Conservation (phyloP, 1,140 invertebrate species). For the Anthonomus grandis region DNA sequence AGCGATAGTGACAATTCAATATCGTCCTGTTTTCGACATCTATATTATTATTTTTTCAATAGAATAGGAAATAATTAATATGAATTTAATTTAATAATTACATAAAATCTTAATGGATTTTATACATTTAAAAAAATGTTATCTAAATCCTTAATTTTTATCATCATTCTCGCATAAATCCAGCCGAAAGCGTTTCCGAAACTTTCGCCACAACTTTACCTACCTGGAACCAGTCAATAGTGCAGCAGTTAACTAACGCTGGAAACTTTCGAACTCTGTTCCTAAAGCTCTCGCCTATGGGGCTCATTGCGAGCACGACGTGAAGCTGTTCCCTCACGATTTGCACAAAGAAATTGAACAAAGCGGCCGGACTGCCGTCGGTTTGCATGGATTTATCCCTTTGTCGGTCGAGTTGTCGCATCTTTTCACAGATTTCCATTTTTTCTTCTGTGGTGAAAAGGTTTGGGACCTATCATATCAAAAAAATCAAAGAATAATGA, state of each 20-base stretch:
- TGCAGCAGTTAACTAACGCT: conserved; percentile 93
- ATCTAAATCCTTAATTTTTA: no score
- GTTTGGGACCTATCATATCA: conserved; percentile 66
- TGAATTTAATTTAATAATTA: no score
- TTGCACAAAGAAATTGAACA: conserved; percentile 92
- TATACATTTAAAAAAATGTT: no score
- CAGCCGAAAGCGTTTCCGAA: background rate
- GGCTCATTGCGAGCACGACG: conserved; percentile 89
- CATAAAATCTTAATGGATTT: no score
- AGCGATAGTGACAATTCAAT: no score
- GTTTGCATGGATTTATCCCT: conserved; percentile 79
- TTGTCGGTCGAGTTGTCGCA: conserved; percentile 86
- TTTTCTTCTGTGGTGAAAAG: conserved; percentile 87
- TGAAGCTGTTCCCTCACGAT: conserved; percentile 90
- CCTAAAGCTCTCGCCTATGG: conserved; percentile 82
- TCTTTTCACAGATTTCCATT: conserved; percentile 90
- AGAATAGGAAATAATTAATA: background rate
- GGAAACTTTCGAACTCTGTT: conserved; percentile 90
- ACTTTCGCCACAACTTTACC: no score
- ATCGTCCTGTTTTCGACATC: no score
- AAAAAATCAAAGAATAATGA: background rate
- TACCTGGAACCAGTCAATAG: conserved; percentile 96
- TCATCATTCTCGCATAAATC: no score
- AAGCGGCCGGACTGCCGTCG: conserved; percentile 65
- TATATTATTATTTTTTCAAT: no score